phyloP scores from a whole-genome alignment of 2,797 vertebrate species.

The Scolopax bukidnonensis region DNA sequence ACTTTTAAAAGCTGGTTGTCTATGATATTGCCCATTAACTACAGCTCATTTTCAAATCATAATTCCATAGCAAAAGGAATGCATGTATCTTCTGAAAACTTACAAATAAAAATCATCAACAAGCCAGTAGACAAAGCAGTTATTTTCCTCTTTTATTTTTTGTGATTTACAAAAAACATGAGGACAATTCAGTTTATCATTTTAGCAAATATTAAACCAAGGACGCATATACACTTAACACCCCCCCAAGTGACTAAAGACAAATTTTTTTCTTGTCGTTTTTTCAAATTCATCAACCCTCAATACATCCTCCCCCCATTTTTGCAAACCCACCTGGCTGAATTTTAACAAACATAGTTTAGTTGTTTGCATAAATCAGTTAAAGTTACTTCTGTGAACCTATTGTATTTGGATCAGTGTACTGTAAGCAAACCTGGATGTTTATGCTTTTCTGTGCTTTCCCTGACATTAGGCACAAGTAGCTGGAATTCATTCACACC shows the following conservation, averaged over 20 bases:
- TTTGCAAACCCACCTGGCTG: background rate
- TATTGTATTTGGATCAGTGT: background rate
- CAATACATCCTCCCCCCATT: accelerated
- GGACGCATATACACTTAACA: background rate
- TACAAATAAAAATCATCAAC: background rate
- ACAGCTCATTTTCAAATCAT: background rate
- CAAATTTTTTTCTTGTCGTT: background rate
- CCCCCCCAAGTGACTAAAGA: background rate
- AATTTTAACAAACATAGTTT: background rate
- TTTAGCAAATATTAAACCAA: background rate
- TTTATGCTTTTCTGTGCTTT: background rate
- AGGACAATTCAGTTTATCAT: background rate
- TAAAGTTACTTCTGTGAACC: background rate
- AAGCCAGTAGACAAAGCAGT: background rate
- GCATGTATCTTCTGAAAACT: background rate
- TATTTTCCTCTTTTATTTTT: background rate
- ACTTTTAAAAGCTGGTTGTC: background rate
- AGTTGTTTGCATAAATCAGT: background rate
- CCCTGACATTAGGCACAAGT: accelerated
- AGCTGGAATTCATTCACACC: background rate
- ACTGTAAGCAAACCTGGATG: background rate
- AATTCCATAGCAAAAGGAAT: background rate
- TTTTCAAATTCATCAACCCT: background rate
- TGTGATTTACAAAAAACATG: background rate
- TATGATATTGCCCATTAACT: background rate